Conservation (phyloP, 1,140 invertebrate genomes). For the Eriosoma lanigerum region DNA sequence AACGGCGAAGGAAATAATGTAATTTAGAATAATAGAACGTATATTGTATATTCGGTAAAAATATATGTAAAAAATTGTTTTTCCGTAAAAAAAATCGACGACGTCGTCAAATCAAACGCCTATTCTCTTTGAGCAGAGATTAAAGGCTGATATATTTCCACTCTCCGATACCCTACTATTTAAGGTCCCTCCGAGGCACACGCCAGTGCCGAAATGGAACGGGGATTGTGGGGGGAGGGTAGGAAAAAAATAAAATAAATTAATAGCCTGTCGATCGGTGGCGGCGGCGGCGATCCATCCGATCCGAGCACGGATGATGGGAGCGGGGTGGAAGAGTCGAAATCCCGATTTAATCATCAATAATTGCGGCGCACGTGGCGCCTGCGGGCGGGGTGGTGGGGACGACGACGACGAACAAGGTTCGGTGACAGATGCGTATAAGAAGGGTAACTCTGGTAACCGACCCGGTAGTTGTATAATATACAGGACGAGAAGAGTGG, state of each 20-base stretch:
- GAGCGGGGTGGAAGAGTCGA: neutral
- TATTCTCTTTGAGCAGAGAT: conserved; percentile 31
- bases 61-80: conserved; percentile 35
- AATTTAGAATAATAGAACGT: conserved; percentile 43
- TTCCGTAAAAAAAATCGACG: neutral
- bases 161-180: neutral
- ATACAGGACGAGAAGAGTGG: neutral
- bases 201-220: neutral
- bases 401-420: neutral
- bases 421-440: conserved; percentile 38
- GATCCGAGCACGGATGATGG: neutral
- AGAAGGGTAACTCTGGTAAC: conserved; percentile 2
- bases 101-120: conserved; percentile 33
- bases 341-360: conserved; percentile 52
- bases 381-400: neutral
- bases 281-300: neutral
- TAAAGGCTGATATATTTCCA: conserved; percentile 14
- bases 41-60: neutral
- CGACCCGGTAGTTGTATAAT: too few relatives aligned
- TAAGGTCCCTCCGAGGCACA: conserved; percentile 17
- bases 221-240: neutral
- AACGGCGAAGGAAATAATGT: conserved; percentile 32
- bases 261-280: conserved; percentile 47
- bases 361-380: conserved; percentile 50
- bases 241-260: conserved; percentile 27